Percentiles rank a stretch among this genome's conserved stretches.
Conservation (phyloP, 2,113 vertebrate genomes). For the Hyla sarda region DNA sequence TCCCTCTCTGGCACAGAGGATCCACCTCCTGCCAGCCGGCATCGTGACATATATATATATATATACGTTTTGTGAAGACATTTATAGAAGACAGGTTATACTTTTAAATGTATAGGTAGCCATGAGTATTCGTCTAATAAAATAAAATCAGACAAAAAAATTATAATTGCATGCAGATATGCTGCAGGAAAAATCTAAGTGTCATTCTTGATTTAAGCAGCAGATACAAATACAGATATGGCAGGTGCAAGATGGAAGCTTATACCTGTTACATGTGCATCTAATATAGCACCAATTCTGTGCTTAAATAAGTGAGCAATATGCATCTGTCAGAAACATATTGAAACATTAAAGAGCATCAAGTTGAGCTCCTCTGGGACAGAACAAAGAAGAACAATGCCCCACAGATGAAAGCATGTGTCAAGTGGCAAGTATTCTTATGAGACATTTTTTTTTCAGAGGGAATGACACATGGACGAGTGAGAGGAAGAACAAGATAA, state of each 20-base stretch:
- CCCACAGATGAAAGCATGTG: background rate
- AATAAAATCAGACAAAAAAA: background rate
- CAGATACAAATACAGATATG: background rate
- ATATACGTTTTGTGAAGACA: background rate
- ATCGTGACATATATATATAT: too few species aligned
- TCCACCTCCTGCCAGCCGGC: too few species aligned
- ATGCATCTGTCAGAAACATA: background rate
- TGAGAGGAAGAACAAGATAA: background rate
- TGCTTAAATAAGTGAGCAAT: background rate
- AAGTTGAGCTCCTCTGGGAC: background rate
- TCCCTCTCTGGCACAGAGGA: too few species aligned
- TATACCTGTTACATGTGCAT: background rate
- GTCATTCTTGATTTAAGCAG: background rate
- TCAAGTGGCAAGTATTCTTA: background rate
- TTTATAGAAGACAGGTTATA: background rate
- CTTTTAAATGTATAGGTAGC: background rate
- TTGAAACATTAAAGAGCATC: background rate
- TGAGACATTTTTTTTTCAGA: background rate
- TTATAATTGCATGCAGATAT: background rate
- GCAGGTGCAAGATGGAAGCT: background rate
- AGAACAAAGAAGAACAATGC: background rate
- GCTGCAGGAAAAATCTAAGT: background rate
- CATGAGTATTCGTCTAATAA: too few species aligned
- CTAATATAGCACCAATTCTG: background rate
- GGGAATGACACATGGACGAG: background rate